phyloP scores from a whole-genome alignment of 2,888 invertebrate species.

The Oscheius sp. region DNA sequence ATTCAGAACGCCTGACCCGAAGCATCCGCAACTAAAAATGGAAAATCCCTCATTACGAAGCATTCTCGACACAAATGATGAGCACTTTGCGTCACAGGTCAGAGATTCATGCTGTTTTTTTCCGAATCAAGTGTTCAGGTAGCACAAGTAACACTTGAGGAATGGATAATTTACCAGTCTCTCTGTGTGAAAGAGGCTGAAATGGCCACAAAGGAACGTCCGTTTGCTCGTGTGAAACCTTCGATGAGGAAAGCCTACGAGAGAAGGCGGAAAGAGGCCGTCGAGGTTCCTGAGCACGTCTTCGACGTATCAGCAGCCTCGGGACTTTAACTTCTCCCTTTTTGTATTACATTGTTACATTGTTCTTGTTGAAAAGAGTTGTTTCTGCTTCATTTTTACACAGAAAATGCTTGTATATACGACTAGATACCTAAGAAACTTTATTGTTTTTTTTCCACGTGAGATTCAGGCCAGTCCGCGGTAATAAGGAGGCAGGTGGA shows the following conservation, averaged over 20 bases:
- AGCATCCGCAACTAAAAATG: constrained; percentile 51
- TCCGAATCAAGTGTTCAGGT: constrained; percentile 40
- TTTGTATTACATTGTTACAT: constrained; percentile 13
- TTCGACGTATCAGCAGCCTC: constrained; percentile 30
- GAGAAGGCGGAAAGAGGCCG: constrained; percentile 42
- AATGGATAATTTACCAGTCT: constrained; percentile 56
- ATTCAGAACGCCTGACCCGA: constrained; percentile 68
- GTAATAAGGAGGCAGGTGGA: neutral
- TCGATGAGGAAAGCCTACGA: constrained; percentile 64
- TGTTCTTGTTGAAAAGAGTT: constrained; percentile 1
- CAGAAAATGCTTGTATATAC: no score
- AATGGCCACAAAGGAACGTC: constrained; percentile 60
- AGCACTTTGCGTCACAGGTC: constrained; percentile 56
- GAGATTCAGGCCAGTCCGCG: constrained; percentile 1
- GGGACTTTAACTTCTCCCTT: neutral
- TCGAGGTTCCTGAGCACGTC: constrained; percentile 18
- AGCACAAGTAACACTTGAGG: constrained; percentile 56
- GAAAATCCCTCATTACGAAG: constrained; percentile 55
- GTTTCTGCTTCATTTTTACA: neutral
- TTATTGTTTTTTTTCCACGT: no score
- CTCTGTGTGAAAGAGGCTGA: constrained; percentile 50
- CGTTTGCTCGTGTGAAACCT: constrained; percentile 66
- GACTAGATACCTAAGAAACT: no score
- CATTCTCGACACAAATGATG: constrained; percentile 55
- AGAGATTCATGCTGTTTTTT: neutral